These are phyloP conservation scores for Euclidia mi DNA, from an alignment of 2,888 invertebrate species.

Conservation along the genomic window DNA sequence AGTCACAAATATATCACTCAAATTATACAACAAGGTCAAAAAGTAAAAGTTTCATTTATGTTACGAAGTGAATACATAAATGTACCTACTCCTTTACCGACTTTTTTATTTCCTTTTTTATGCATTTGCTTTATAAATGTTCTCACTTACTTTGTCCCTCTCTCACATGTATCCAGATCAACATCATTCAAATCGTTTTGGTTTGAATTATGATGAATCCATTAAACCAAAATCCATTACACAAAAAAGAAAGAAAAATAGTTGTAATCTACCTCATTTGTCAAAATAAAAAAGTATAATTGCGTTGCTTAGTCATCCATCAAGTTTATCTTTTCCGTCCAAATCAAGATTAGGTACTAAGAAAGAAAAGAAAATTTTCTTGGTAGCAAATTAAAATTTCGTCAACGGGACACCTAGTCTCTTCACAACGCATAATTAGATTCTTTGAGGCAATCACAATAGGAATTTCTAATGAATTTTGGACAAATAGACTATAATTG, in stretches of 20 bases:
- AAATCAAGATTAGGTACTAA: constrained; percentile 14
- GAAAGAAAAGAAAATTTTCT: constrained; percentile 5
- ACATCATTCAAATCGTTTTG: too few species aligned
- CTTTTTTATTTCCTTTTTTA: too few species aligned
- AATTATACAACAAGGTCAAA: too few species aligned
- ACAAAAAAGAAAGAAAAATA: not conserved
- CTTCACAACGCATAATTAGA: constrained; percentile 12
- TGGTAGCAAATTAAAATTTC: constrained; percentile 19
- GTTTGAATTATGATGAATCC: too few species aligned
- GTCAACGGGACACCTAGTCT: constrained; percentile 6
- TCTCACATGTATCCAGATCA: too few species aligned
- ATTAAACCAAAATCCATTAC: too few species aligned
- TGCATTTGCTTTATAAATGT: too few species aligned
- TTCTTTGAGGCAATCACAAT: constrained; percentile 12
- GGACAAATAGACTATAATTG: constrained; percentile 6
- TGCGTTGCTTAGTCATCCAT: not conserved
- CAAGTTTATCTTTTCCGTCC: not conserved
- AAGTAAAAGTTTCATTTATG: too few species aligned
- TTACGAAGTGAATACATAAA: too few species aligned
- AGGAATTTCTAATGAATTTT: constrained; percentile 10
- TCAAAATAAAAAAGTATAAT: constrained; percentile 1
- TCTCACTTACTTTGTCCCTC: too few species aligned
- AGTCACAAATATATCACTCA: too few species aligned
- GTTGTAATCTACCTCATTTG: not conserved
- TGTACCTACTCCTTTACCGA: too few species aligned